These are phyloP conservation scores for Rhinopomastus cyanomelas DNA, from an alignment of 2,113 vertebrate species.

Conservation along the genomic window DNA sequence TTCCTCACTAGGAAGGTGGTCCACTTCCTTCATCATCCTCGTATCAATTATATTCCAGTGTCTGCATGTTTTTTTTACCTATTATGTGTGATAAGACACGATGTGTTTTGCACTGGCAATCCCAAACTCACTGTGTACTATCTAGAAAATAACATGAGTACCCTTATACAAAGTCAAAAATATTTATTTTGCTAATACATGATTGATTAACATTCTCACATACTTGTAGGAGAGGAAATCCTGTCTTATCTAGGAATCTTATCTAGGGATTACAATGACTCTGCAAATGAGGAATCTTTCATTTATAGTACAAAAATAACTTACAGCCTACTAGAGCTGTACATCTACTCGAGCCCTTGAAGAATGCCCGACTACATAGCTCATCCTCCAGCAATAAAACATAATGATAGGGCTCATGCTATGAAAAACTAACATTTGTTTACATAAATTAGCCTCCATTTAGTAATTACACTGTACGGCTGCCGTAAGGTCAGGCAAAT, in stretches of 20 bases:
- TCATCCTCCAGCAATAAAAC: neutral
- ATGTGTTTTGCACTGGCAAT: neutral
- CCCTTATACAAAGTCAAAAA: neutral
- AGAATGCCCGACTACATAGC: constrained; percentile 3
- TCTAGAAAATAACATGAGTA: neutral
- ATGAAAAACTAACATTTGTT: constrained; percentile 41
- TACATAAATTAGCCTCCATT: constrained; percentile 67
- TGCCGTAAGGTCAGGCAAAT: constrained; percentile 62
- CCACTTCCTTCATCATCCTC: no score
- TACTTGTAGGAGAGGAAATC: neutral
- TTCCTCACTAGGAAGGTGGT: no score
- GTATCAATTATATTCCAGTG: neutral
- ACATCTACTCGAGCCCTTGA: neutral
- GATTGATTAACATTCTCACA: neutral
- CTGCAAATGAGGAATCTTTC: neutral
- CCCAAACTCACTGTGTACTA: neutral
- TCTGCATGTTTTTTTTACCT: neutral
- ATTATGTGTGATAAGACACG: neutral
- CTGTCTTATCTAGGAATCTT: no score
- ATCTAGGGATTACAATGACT: neutral
- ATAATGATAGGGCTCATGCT: neutral
- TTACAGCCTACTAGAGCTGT: constrained; percentile 5
- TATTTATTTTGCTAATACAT: neutral
- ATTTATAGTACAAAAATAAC: neutral
- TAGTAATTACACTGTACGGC: constrained; percentile 57